phyloP scores from a whole-genome alignment of 30 jellyfish, hydroid and myxozoan species.

The Aurelia coerulea region DNA sequence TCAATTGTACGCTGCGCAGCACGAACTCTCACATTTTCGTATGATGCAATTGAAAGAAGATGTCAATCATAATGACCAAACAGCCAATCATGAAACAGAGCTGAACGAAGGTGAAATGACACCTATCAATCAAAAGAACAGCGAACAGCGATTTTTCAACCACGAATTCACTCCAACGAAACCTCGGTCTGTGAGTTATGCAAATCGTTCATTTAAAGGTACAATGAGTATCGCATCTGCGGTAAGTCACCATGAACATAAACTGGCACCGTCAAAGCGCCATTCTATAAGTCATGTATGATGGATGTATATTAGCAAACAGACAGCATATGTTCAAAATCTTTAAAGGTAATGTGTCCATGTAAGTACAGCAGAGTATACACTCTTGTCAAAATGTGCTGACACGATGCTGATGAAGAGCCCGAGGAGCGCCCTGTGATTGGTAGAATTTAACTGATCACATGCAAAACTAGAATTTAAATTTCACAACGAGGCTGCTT shows the following conservation, averaged over 20 bases:
- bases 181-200: conserved; percentile 13
- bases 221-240: conserved; percentile 9
- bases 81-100: conserved; percentile 21
- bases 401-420: too few relatives aligned
- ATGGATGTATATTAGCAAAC: background rate
- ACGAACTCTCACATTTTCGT: conserved; percentile 57
- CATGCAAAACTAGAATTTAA: too few relatives aligned
- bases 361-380: too few relatives aligned
- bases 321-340: too few relatives aligned
- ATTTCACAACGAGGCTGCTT: too few relatives aligned
- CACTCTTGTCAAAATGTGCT: too few relatives aligned
- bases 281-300: conserved; percentile 65
- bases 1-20: conserved; percentile 68
- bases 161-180: conserved; percentile 22
- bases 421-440: too few relatives aligned
- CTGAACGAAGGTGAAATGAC: conserved; percentile 33
- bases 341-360: too few relatives aligned
- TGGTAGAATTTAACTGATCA: too few relatives aligned
- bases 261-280: conserved; percentile 13
- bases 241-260: background rate
- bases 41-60: conserved; percentile 8
- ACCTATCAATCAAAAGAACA: conserved; percentile 43
- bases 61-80: conserved; percentile 49
- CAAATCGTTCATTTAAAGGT: background rate
- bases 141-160: conserved; percentile 16